Conservation (phyloP, 2,888 invertebrate genomes). For the Apodemia zela region DNA sequence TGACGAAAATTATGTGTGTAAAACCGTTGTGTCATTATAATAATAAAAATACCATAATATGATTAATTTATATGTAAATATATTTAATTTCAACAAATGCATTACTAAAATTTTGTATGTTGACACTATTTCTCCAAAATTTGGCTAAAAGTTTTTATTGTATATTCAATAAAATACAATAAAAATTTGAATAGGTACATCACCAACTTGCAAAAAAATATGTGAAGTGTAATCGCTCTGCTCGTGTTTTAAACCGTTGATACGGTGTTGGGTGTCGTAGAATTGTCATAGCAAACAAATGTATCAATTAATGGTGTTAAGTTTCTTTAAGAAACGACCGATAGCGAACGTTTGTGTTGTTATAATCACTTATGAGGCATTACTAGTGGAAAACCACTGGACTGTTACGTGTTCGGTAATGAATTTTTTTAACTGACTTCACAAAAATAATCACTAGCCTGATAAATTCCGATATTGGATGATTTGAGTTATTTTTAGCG, state of each 20-base stretch:
- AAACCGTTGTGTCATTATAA: no score
- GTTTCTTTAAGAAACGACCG: constrained; percentile 34
- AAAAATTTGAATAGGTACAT: no score
- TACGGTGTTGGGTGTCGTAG: constrained; percentile 47
- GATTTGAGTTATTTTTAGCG: neutral
- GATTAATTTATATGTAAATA: no score
- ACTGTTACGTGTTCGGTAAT: neutral
- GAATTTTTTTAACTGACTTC: neutral
- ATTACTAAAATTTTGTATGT: no score
- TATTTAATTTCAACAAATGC: no score
- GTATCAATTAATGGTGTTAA: constrained; percentile 47
- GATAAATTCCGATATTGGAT: neutral
- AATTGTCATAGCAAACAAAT: constrained; percentile 44
- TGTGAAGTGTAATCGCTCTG: constrained; percentile 23
- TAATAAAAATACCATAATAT: no score
- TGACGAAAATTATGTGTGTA: no score
- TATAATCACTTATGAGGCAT: constrained; percentile 13
- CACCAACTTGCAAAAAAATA: neutral
- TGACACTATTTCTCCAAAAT: no score
- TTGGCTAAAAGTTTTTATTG: no score
- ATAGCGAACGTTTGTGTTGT: constrained; percentile 1
- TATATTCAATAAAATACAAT: no score
- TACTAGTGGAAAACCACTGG: constrained; percentile 9
- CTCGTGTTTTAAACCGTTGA: constrained; percentile 32
- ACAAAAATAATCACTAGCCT: neutral